A percentile compares a stretch with the other conserved stretches of the same genome.
phyloP scores from a whole-genome alignment of 2,113 vertebrate genomes.

The Stegostoma tigrinum region DNA sequence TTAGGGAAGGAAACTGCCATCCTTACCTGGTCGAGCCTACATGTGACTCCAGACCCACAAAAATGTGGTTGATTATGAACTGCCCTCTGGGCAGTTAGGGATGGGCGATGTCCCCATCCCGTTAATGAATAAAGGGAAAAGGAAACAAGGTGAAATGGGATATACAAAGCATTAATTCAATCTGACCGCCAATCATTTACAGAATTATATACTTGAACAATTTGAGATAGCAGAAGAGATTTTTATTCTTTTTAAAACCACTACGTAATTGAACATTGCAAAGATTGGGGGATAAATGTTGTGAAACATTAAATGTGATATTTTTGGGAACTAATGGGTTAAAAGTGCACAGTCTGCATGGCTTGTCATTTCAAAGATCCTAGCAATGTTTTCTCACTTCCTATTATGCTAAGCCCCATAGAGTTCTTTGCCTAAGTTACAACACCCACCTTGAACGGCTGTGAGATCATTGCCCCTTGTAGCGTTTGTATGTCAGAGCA shows the following conservation, averaged over 20 bases:
- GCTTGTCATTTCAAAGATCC: background rate
- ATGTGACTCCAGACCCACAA: too few relatives aligned
- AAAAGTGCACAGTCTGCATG: background rate
- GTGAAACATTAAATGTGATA: background rate
- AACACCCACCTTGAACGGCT: background rate
- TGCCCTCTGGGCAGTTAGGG: too few relatives aligned
- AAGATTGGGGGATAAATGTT: background rate
- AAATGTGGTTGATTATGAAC: too few relatives aligned
- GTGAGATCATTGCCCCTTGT: constrained; percentile 10
- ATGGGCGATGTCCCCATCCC: too few relatives aligned
- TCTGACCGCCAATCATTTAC: background rate
- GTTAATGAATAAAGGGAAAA: too few relatives aligned
- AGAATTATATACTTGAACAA: background rate
- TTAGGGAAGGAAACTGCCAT: too few relatives aligned
- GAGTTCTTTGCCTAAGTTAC: background rate
- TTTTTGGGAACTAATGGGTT: background rate
- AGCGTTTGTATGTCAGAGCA: background rate
- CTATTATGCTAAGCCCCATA: background rate
- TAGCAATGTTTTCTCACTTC: background rate
- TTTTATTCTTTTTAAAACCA: background rate
- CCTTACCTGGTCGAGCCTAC: too few relatives aligned
- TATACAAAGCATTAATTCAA: background rate
- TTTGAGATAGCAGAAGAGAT: background rate
- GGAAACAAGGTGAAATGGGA: background rate
- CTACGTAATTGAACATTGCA: background rate